These are phyloP conservation scores for Falco biarmicus DNA, from an alignment of 2,797 vertebrate genomes.

Conservation along the genomic window DNA sequence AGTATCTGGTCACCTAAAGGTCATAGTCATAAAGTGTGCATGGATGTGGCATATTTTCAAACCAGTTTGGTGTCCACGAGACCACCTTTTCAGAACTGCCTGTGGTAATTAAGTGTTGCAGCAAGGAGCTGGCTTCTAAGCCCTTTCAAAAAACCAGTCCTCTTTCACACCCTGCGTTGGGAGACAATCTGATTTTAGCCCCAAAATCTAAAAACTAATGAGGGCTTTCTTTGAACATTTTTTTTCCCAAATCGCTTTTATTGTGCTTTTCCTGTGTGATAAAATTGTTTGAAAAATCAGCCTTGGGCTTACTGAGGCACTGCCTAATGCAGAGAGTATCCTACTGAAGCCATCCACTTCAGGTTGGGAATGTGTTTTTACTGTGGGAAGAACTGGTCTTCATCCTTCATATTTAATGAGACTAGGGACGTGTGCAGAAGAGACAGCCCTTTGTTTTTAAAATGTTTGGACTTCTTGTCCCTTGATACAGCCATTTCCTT, in stretches of 20 bases:
- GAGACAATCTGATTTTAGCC: neutral
- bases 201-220: neutral
- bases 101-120: neutral
- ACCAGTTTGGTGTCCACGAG: neutral
- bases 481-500: conserved; percentile 17
- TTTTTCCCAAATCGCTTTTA: neutral
- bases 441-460: conserved; percentile 25
- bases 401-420: conserved; percentile 28
- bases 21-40: neutral
- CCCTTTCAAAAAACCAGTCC: neutral
- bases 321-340: neutral
- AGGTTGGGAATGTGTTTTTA: neutral
- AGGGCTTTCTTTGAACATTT: neutral
- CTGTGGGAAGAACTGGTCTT: neutral
- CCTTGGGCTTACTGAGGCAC: neutral
- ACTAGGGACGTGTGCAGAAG: neutral
- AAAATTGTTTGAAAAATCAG: neutral
- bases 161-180: neutral
- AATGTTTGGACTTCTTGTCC: conserved; percentile 16
- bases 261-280: neutral
- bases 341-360: neutral
- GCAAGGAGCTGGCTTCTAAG: neutral
- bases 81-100: neutral
- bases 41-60: neutral
- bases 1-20: neutral